A percentile compares a stretch with the other conserved stretches of the same genome.
Conservation (phyloP, 2,113 vertebrate genomes). For the Cardinalis cardinalis region DNA sequence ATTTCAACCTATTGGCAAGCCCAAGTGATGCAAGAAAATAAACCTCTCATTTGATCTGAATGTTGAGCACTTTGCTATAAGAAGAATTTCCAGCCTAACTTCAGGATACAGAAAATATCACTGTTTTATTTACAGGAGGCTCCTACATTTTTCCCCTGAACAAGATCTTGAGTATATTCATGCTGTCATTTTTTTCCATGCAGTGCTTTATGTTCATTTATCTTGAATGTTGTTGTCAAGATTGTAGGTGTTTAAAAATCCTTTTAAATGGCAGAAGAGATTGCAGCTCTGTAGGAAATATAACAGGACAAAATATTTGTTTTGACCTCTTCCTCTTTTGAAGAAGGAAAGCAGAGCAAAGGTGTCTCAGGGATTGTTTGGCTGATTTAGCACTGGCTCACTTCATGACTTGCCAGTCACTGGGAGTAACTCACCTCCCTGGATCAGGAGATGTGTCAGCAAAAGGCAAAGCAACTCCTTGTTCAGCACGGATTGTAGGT, state of each 20-base stretch:
- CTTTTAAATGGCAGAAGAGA: constrained; percentile 11
- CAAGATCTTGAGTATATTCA: background rate
- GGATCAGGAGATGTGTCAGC: background rate
- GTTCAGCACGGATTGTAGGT: background rate
- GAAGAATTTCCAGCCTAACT: constrained; percentile 42
- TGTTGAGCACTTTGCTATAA: constrained; percentile 16
- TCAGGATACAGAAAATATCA: background rate
- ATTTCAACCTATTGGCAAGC: constrained; percentile 75
- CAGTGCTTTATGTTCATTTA: background rate
- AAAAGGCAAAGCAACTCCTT: background rate
- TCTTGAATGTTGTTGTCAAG: background rate
- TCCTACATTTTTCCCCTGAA: background rate
- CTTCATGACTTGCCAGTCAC: background rate
- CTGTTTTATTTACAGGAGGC: background rate
- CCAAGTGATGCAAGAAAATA: constrained; percentile 60
- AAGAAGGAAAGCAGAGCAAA: background rate
- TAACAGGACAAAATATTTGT: background rate
- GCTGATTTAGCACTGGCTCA: background rate
- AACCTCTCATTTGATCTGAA: constrained; percentile 65
- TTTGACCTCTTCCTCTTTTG: background rate
- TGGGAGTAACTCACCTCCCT: background rate
- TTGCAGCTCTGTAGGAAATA: background rate
- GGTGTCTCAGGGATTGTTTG: background rate
- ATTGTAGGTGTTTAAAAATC: background rate
- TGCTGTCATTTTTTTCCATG: background rate